These are phyloP conservation scores for Endotricha flammealis DNA, from an alignment of 2,888 invertebrate species.

Conservation along the genomic window DNA sequence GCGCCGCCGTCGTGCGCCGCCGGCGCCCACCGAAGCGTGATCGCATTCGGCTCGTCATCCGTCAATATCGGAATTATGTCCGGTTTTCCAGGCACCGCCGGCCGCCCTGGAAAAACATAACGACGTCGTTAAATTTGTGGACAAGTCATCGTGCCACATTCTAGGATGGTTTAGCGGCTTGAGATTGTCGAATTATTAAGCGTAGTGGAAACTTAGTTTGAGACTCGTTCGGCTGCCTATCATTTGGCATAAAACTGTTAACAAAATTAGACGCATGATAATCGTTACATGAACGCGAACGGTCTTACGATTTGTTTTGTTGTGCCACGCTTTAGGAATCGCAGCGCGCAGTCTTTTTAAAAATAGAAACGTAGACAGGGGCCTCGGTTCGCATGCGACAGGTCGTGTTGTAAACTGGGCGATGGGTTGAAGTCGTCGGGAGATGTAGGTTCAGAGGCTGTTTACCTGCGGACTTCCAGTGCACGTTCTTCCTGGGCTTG, in stretches of 20 bases:
- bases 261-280: conserved; percentile 70
- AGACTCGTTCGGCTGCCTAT: conserved; percentile 12
- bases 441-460: conserved; percentile 21
- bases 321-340: conserved; percentile 68
- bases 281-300: conserved; percentile 68
- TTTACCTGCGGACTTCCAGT: conserved; percentile 92
- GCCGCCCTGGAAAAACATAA: conserved; percentile 80
- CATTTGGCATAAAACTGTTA: conserved; percentile 61
- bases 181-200: too few species aligned
- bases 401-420: conserved; percentile 16
- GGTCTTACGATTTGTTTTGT: conserved; percentile 75
- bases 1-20: conserved; percentile 92
- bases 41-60: conserved; percentile 87
- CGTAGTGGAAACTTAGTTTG: too few species aligned
- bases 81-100: conserved; percentile 89
- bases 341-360: conserved; percentile 65
- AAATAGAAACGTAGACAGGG: conserved; percentile 59
- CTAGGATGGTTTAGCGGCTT: too few species aligned
- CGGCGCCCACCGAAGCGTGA: conserved; percentile 89
- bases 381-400: conserved; percentile 28
- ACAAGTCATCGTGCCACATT: too few species aligned
- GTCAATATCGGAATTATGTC: conserved; percentile 84
- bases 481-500: conserved; percentile 86
- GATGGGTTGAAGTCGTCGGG: conserved; percentile 14
- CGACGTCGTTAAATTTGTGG: conserved; percentile 20